These are phyloP conservation scores for Nesoenas mayeri DNA, from an alignment of 2,113 vertebrate genomes.

Conservation along the genomic window DNA sequence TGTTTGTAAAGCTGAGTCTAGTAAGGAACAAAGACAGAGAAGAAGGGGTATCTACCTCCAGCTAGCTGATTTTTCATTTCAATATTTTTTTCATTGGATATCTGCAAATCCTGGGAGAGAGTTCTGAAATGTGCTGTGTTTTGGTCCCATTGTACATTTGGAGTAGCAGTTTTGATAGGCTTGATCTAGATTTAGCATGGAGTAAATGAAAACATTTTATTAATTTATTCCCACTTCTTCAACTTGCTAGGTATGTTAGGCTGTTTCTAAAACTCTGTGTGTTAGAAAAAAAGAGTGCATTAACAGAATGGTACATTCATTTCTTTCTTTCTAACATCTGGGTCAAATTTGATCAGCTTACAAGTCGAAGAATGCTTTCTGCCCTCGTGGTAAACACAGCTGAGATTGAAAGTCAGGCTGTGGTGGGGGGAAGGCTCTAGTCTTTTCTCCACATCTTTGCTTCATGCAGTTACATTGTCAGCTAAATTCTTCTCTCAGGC, in stretches of 20 bases:
- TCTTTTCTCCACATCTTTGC: neutral
- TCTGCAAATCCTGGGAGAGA: neutral
- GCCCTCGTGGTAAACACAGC: neutral
- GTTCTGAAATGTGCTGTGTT: neutral
- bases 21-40: neutral
- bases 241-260: neutral
- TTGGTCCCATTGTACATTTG: neutral
- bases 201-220: neutral
- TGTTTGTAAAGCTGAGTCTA: neutral
- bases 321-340: neutral
- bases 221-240: neutral
- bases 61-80: neutral
- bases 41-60: neutral
- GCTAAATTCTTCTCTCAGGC: conserved; percentile 2
- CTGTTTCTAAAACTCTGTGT: neutral
- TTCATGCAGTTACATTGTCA: neutral
- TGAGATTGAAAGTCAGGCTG: neutral
- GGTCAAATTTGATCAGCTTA: conserved; percentile 47
- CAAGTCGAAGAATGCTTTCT: conserved; percentile 26
- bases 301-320: neutral
- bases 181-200: neutral
- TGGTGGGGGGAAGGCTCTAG: neutral
- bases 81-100: neutral
- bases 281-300: neutral
- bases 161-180: neutral